Percentiles rank a stretch among this genome's conserved stretches.
Conservation (phyloP, 2,797 vertebrate species). For the Hippopotamyrus pictus region DNA sequence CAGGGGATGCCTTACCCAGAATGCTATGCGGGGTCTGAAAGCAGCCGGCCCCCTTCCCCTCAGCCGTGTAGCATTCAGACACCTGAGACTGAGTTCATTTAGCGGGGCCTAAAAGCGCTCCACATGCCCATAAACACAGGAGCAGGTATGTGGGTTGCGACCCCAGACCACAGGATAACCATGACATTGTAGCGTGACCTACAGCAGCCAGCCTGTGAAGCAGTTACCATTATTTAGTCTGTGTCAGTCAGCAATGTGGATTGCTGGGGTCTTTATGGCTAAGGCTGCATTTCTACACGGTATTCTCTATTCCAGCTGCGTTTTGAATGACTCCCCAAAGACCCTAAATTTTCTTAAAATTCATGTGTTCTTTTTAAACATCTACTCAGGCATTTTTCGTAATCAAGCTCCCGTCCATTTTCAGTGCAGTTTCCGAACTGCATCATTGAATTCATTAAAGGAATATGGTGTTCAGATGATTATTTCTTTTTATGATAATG, state of each 20-base stretch:
- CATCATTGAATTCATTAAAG: neutral
- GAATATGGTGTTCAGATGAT: neutral
- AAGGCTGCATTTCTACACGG: neutral
- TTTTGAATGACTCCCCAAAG: neutral
- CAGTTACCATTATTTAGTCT: neutral
- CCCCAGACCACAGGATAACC: neutral
- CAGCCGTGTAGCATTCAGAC: neutral
- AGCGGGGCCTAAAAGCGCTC: neutral
- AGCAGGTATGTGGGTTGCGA: neutral
- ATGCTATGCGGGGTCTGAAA: neutral
- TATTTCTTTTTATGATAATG: neutral
- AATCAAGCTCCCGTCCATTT: neutral
- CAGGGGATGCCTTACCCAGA: neutral
- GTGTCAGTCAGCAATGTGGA: neutral
- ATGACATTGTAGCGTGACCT: neutral
- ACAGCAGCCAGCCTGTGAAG: neutral
- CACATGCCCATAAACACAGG: neutral
- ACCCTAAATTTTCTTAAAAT: neutral
- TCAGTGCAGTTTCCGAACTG: neutral
- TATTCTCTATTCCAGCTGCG: neutral
- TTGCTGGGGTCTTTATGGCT: neutral
- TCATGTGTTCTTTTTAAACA: neutral
- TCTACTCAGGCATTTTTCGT: neutral
- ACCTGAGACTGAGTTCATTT: neutral
- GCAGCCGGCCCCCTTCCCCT: neutral